phyloP scores from a whole-genome alignment of 1,140 invertebrate genomes.

The Dolichoris vasculosae region DNA sequence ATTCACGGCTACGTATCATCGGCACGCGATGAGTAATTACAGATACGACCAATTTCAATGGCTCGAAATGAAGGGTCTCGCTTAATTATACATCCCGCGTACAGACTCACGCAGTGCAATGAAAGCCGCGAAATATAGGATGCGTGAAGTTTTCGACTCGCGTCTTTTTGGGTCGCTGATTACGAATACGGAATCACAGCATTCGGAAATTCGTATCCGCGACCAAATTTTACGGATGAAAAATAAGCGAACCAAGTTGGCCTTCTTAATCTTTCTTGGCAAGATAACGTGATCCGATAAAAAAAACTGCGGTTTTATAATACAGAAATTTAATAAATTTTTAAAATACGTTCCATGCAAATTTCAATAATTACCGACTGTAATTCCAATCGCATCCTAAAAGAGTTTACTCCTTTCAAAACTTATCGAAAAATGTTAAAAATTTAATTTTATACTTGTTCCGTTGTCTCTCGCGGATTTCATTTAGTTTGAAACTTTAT shows the following conservation, averaged over 20 bases:
- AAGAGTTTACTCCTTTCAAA: neutral
- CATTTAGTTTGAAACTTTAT: neutral
- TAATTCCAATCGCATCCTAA: neutral
- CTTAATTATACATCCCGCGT: neutral
- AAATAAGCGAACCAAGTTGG: neutral
- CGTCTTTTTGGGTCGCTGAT: neutral
- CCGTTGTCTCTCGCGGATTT: neutral
- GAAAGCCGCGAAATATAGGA: neutral
- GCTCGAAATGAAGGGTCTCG: neutral
- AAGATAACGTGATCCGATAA: no score
- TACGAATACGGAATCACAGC: neutral
- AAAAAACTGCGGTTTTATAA: no score
- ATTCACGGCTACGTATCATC: neutral
- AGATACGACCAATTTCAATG: neutral
- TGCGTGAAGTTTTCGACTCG: neutral
- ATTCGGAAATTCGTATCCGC: neutral
- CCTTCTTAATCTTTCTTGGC: neutral
- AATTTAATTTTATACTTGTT: no score
- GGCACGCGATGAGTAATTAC: neutral
- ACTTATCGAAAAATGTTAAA: no score
- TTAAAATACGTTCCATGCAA: neutral
- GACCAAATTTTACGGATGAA: neutral
- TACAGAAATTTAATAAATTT: no score
- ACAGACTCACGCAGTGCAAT: neutral
- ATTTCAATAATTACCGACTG: neutral